Conservation (phyloP, 2,888 invertebrate species). For the Thecocarcelia acutangulata region DNA sequence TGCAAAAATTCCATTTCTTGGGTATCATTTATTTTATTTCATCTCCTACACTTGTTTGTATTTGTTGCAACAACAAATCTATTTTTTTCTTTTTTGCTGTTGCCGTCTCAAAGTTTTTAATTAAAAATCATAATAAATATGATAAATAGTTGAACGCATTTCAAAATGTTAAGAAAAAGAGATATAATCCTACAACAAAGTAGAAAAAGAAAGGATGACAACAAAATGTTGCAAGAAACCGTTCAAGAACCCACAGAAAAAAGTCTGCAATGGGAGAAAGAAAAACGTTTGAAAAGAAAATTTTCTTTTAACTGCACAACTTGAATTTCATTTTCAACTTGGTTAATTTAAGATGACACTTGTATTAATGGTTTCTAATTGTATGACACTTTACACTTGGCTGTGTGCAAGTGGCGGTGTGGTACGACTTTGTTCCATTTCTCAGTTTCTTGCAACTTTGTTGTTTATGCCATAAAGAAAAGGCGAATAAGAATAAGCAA, state of each 20-base stretch:
- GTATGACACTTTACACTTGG: constrained; percentile 40
- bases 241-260: neutral
- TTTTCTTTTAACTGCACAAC: constrained; percentile 48
- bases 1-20: constrained; percentile 3
- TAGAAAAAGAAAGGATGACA: constrained; percentile 13
- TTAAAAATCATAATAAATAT: constrained; percentile 70
- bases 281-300: constrained; percentile 9
- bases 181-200: neutral
- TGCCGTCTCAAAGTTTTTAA: constrained; percentile 66
- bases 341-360: constrained; percentile 69
- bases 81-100: constrained; percentile 4
- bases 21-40: neutral
- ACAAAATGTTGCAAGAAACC: constrained; percentile 40
- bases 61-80: constrained; percentile 9
- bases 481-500: neutral
- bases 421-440: neutral
- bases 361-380: constrained; percentile 69
- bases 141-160: constrained; percentile 58
- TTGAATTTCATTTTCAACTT: constrained; percentile 57
- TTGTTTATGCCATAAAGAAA: neutral
- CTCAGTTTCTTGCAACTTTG: neutral
- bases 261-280: neutral
- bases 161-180: constrained; percentile 3
- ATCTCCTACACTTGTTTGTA: neutral
- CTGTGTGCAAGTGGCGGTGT: constrained; percentile 3